A percentile compares a stretch with the other conserved stretches of the same genome.
These are phyloP conservation scores for Cerceris rybyensis DNA, from an alignment of 2,888 invertebrate species.

Conservation along the genomic window DNA sequence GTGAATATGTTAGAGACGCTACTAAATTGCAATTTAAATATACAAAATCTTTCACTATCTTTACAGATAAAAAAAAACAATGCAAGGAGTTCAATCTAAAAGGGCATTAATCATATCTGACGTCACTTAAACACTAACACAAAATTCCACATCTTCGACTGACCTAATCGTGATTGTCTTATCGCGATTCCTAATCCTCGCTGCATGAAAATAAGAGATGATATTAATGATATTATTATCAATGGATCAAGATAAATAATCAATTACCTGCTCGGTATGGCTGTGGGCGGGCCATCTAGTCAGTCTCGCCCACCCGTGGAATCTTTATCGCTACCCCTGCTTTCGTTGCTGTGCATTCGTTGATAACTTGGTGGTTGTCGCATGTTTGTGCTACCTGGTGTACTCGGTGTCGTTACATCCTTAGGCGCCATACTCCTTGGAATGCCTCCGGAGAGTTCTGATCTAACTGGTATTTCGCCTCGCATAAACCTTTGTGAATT, in stretches of 20 bases:
- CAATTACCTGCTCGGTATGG: slow-evolving; percentile 74
- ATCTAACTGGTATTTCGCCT: slow-evolving; percentile 88
- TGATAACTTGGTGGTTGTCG: slow-evolving; percentile 90
- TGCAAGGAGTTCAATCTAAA: slow-evolving; percentile 12
- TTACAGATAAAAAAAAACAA: slow-evolving; percentile 19
- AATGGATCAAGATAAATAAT: background rate
- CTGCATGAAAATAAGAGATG: slow-evolving; percentile 68
- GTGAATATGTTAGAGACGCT: no score
- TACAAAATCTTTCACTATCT: no score
- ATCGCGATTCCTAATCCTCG: slow-evolving; percentile 69
- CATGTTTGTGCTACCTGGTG: slow-evolving; percentile 88
- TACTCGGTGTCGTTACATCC: slow-evolving; percentile 84
- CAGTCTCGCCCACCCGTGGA: slow-evolving; percentile 87
- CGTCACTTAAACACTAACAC: slow-evolving; percentile 50
- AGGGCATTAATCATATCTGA: slow-evolving; percentile 23
- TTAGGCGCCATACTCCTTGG: slow-evolving; percentile 74
- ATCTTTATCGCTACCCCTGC: slow-evolving; percentile 89
- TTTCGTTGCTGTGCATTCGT: slow-evolving; percentile 94
- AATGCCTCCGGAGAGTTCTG: slow-evolving; percentile 75
- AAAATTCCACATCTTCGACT: slow-evolving; percentile 61
- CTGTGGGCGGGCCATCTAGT: slow-evolving; percentile 89
- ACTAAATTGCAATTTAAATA: no score
- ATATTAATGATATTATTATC: background rate
- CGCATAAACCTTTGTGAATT: slow-evolving; percentile 91
- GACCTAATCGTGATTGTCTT: slow-evolving; percentile 72